Evolutionary conservation across 1,140 invertebrate genomes (phyloP), one percentile per base, ranked within the genome.

Genomic region (Geopemphigus sp.): DNA sequence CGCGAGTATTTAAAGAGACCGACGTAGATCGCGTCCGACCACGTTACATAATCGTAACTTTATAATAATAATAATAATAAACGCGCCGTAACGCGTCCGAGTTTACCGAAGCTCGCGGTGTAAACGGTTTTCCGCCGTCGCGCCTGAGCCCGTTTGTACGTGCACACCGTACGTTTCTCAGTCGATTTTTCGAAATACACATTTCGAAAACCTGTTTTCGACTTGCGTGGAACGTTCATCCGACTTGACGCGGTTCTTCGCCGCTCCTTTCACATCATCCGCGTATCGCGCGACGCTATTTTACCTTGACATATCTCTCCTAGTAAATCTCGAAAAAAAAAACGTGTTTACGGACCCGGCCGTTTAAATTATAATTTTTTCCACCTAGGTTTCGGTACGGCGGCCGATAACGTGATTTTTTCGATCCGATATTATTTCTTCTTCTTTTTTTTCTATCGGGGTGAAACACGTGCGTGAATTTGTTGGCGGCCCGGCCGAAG

Each of bases 381-480:
- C 47, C n/a, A n/a, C n/a, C n/a, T n/a, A n/a, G n/a, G n/a, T n/a
- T n/a, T n/a, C n/a, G n/a, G n/a, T n/a, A n/a, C n/a, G n/a, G n/a
- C n/a, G n/a, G n/a, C n/a, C n/a, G n/a, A n/a, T n/a, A n/a, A 39
- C 32, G 32, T 39, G 32, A 4, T 39, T 39, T 39, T 39, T 39
- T n/a, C n/a, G n/a, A n/a, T n/a, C n/a, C n/a, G n/a, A n/a, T n/a
- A n/a, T n/a, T n/a, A n/a, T n/a, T n/a, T n/a, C n/a, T n/a, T 39
- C 8, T 39, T 39, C 3, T 39, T 39, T 8, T 3, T 39, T 39
- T 39, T 39, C 8, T 39, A 3, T 39, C 32, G 47, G 66, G 66
- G 66, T 68, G 66, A 68, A 68, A 68, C 66, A 68, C 66, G 66
- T 68, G 66, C 47, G 45, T 68, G 39, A 50, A 24, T 68, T 68